Evolutionary conservation across 2,113 vertebrate genomes (phyloP).

Genomic region (Phocoena phocoena): DNA sequence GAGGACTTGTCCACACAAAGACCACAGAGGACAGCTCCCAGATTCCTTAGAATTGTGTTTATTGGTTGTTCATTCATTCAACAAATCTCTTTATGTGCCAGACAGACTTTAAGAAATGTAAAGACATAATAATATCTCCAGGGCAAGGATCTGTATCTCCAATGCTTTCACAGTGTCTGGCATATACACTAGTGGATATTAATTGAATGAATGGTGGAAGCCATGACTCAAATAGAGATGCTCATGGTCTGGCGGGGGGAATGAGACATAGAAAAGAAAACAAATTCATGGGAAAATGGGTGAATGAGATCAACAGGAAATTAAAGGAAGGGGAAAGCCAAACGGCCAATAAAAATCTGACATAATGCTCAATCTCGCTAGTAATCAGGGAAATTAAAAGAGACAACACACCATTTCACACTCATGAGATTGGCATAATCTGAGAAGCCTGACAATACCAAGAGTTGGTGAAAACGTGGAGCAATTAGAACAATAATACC

Average conservation of each 20-base stretch:
- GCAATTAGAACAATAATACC: background rate
- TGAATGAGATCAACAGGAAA: background rate
- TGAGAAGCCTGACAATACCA: background rate
- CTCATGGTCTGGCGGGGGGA: background rate
- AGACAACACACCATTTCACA: background rate
- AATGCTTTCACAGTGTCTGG: background rate
- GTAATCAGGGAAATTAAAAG: background rate
- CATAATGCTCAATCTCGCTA: background rate
- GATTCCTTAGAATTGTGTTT: background rate
- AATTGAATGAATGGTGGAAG: background rate
- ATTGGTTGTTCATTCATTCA: background rate
- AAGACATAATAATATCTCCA: background rate
- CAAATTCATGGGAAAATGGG: background rate
- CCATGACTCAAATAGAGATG: background rate
- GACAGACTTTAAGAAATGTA: background rate
- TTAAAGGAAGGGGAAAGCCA: background rate
- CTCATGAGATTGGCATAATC: background rate
- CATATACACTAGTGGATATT: background rate
- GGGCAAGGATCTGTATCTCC: background rate
- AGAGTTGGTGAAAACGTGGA: background rate
- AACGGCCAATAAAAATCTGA: background rate
- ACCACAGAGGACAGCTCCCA: background rate
- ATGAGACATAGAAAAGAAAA: background rate
- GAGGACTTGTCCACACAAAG: background rate
- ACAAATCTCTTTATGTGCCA: background rate